Percentiles rank a stretch among this genome's conserved stretches.
Conservation (phyloP, 2,797 vertebrate genomes). For the Esox lucius region DNA sequence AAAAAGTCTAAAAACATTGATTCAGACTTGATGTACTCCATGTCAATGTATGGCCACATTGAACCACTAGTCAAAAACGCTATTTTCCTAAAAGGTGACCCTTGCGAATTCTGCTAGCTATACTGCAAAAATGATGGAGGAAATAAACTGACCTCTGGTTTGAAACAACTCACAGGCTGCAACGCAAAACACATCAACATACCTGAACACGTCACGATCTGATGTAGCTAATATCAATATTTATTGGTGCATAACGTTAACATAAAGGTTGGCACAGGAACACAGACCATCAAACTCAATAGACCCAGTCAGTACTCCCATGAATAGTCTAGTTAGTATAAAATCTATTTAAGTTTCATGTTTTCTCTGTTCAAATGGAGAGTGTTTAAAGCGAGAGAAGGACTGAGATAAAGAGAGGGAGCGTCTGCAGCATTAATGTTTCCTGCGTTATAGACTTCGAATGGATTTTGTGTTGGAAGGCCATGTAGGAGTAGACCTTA, state of each 20-base stretch:
- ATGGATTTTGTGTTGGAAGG: not conserved
- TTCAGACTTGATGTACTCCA: slow-evolving; percentile 22
- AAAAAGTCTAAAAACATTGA: slow-evolving; percentile 18
- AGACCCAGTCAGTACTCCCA: not conserved
- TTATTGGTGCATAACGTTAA: not conserved
- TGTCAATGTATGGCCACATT: slow-evolving; percentile 5
- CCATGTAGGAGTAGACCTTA: not conserved
- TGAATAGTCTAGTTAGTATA: not conserved
- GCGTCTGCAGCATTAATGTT: not conserved
- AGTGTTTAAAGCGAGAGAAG: not conserved
- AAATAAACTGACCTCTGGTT: not conserved
- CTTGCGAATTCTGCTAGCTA: not conserved
- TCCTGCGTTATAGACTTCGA: not conserved
- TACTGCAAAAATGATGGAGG: not conserved
- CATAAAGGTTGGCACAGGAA: not conserved
- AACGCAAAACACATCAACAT: not conserved
- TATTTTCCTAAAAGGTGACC: slow-evolving; percentile 16
- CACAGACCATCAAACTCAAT: not conserved
- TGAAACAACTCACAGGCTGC: not conserved
- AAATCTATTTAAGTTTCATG: not conserved
- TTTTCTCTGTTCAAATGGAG: not conserved
- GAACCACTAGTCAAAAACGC: slow-evolving; percentile 18
- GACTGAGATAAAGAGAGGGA: not conserved
- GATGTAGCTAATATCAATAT: not conserved
- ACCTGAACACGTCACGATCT: not conserved